Percentiles rank a stretch among this genome's conserved stretches.
Evolutionary conservation across 2,113 vertebrate genomes (phyloP).

Genomic region (Delphinus delphis): DNA sequence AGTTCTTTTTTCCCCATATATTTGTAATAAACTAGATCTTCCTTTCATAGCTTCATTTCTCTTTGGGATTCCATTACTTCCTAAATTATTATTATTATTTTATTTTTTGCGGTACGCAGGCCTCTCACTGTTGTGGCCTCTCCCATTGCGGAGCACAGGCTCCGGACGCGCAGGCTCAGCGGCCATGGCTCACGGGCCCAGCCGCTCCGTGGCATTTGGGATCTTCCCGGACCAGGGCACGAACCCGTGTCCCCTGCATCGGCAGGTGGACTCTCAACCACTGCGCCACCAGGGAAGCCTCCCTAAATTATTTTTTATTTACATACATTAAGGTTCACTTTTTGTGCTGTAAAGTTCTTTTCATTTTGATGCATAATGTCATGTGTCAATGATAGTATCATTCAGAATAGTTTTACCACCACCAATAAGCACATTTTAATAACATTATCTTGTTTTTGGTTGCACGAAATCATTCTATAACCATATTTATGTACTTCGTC

Average conservation of each 20-base stretch:
- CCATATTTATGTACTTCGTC: background rate
- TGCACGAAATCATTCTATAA: background rate
- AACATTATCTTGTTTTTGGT: background rate
- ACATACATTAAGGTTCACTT: background rate
- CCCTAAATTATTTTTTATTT: background rate
- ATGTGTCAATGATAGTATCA: background rate
- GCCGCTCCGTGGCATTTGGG: too few relatives aligned
- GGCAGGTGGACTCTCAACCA: too few relatives aligned
- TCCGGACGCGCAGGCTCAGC: too few relatives aligned
- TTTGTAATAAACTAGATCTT: background rate
- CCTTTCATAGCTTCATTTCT: background rate
- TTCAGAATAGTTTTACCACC: background rate
- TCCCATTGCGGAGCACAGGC: too few relatives aligned
- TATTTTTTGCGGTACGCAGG: too few relatives aligned
- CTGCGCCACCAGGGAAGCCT: too few relatives aligned
- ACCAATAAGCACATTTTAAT: slow-evolving; percentile 33
- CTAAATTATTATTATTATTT: background rate
- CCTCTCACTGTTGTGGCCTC: too few relatives aligned
- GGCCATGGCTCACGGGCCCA: too few relatives aligned
- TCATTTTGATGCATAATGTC: background rate
- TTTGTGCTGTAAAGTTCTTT: background rate
- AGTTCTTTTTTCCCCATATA: background rate
- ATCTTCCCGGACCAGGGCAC: too few relatives aligned
- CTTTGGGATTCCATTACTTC: background rate
- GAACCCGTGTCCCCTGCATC: too few relatives aligned